Evolutionary conservation across 2,113 vertebrate species (phyloP).

Genomic region (Hyperopisus bebe): DNA sequence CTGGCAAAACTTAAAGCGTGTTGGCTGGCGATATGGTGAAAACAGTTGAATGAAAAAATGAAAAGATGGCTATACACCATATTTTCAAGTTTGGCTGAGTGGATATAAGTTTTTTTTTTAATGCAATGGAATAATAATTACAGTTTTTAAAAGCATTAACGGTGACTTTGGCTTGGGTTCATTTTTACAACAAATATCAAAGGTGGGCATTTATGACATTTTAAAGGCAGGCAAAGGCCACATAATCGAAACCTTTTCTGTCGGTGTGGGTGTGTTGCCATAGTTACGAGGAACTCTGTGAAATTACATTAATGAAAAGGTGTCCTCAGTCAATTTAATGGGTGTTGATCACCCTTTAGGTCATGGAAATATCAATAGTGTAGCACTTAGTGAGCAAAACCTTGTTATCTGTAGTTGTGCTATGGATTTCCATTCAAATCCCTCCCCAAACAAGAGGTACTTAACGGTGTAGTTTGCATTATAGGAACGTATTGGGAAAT

Average conservation of each 20-base stretch:
- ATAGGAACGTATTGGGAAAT: background rate
- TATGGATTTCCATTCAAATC: background rate
- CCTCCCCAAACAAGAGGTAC: background rate
- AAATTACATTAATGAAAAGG: slow-evolving; percentile 24
- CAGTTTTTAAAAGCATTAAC: background rate
- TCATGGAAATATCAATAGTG: slow-evolving; percentile 16
- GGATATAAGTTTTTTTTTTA: slow-evolving; percentile 2
- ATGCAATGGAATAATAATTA: slow-evolving; percentile 9
- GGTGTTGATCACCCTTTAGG: slow-evolving; percentile 21
- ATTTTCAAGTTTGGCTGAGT: slow-evolving; percentile 5
- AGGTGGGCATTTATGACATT: slow-evolving; percentile 36
- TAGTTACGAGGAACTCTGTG: slow-evolving; percentile 43
- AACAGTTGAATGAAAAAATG: background rate
- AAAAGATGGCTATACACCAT: background rate
- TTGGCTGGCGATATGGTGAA: background rate
- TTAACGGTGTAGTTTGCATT: background rate
- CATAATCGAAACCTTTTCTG: slow-evolving; percentile 41
- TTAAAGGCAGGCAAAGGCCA: slow-evolving; percentile 39
- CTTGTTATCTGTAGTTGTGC: background rate
- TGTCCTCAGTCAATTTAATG: slow-evolving; percentile 24
- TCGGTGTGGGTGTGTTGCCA: slow-evolving; percentile 48
- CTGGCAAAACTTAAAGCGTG: background rate
- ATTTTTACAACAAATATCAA: background rate
- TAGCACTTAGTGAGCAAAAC: background rate
- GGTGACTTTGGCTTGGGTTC: background rate